Evolutionary conservation across 2,888 invertebrate genomes (phyloP).

Genomic region (Neria commutata): DNA sequence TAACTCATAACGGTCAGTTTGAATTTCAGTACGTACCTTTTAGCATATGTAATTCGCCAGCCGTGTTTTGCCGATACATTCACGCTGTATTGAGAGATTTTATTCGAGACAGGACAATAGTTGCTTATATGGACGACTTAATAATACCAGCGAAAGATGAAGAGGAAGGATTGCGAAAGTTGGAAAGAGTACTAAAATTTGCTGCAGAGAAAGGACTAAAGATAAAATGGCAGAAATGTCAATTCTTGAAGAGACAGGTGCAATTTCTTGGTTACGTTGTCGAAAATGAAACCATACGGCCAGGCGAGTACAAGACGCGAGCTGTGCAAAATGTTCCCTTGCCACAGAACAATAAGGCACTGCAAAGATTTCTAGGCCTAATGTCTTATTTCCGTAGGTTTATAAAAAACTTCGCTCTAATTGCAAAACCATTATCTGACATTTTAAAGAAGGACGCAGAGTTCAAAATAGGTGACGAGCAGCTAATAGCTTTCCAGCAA

Average conservation of each 20-base stretch:
- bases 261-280: not conserved
- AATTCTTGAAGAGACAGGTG: not conserved
- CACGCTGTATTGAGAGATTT: not conserved
- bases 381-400: too few species aligned
- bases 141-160: not conserved
- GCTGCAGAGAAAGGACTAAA: not conserved
- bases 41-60: conserved; percentile 15
- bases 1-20: conserved; percentile 10
- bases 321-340: not conserved
- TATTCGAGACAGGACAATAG: not conserved
- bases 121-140: not conserved
- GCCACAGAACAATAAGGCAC: too few species aligned
- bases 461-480: too few species aligned
- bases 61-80: conserved; percentile 7
- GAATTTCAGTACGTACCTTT: conserved; percentile 14
- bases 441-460: too few species aligned
- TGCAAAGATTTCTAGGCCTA: too few species aligned
- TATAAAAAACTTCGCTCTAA: too few species aligned
- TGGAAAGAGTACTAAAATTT: not conserved
- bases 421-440: too few species aligned
- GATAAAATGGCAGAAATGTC: not conserved
- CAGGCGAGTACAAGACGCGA: not conserved
- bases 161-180: not conserved
- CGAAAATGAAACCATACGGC: not conserved
- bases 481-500: too few species aligned